phyloP scores from a whole-genome alignment of 2,888 invertebrate genomes.

The Prostheceraeus crozeri region DNA sequence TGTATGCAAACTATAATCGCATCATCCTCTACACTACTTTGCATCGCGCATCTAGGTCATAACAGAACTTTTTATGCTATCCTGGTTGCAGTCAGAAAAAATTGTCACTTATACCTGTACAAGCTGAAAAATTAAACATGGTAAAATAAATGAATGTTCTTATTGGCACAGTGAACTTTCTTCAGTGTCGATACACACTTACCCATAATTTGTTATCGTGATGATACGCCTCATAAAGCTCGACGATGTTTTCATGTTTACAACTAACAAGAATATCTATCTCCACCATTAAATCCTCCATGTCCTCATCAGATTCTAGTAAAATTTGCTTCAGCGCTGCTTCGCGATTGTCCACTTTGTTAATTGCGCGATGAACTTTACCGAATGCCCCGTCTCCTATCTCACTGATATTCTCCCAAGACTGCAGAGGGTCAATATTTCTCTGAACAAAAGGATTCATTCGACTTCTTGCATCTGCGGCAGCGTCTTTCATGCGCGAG shows the following conservation, averaged over 20 bases:
- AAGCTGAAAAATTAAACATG: no score
- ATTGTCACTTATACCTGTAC: no score
- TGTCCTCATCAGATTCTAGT: slow-evolving; percentile 88
- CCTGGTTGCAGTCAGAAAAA: no score
- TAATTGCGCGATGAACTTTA: slow-evolving; percentile 74
- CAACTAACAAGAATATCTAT: slow-evolving; percentile 94
- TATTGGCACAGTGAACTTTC: no score
- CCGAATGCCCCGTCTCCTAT: slow-evolving; percentile 98
- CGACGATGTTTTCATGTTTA: slow-evolving; percentile 86
- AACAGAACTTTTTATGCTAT: no score
- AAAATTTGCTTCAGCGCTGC: slow-evolving; percentile 89
- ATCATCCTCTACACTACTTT: no score
- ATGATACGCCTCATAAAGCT: slow-evolving; percentile 88
- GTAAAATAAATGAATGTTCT: no score
- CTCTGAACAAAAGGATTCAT: slow-evolving; percentile 78
- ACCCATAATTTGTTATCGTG: slow-evolving; percentile 85
- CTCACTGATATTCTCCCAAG: slow-evolving; percentile 94
- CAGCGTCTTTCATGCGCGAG: no score
- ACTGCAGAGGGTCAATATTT: slow-evolving; percentile 80
- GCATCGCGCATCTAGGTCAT: no score
- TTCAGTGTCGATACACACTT: no score
- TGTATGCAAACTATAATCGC: no score
- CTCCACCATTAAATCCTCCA: slow-evolving; percentile 96
- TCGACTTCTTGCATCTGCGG: no score
- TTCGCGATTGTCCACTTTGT: slow-evolving; percentile 67